Percentiles rank a stretch among this genome's conserved stretches.
phyloP scores from a whole-genome alignment of 2,888 invertebrate species.

The Neoscelio sp. region DNA sequence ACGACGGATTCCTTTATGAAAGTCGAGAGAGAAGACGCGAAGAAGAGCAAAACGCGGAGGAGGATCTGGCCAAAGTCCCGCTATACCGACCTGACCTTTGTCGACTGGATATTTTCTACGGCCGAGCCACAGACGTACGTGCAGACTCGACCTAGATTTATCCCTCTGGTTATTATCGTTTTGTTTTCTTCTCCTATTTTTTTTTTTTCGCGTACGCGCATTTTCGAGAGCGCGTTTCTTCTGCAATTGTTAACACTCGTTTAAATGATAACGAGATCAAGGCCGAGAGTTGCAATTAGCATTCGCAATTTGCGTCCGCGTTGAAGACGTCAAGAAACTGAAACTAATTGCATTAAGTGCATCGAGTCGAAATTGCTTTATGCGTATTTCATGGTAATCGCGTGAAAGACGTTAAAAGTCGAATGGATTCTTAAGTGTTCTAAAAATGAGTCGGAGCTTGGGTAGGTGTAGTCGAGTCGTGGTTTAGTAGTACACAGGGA shows the following conservation, averaged over 20 bases:
- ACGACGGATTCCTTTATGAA: conserved; percentile 27
- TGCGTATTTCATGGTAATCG: conserved; percentile 37
- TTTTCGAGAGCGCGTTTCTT: conserved; percentile 13
- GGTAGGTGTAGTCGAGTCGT: too few species aligned
- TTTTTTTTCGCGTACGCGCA: not conserved
- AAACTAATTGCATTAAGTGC: conserved; percentile 43
- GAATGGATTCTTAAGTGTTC: conserved; percentile 24
- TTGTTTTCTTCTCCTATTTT: conserved; percentile 2
- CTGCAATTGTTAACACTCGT: not conserved
- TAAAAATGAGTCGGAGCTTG: conserved; percentile 14
- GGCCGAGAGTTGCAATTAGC: conserved; percentile 38
- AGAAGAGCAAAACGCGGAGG: conserved; percentile 62
- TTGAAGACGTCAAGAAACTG: conserved; percentile 42
- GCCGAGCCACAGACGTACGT: conserved; percentile 55
- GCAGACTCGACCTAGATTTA: conserved; percentile 61
- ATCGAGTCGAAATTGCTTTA: conserved; percentile 39
- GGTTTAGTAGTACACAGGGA: too few species aligned
- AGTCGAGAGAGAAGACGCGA: conserved; percentile 38
- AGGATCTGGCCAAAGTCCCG: conserved; percentile 65
- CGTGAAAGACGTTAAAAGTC: conserved; percentile 30
- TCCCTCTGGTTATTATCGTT: conserved; percentile 45
- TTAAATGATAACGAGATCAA: conserved; percentile 54
- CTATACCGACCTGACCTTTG: conserved; percentile 66
- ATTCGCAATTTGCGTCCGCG: conserved; percentile 35
- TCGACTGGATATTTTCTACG: conserved; percentile 58